These are phyloP conservation scores for Zophobas atratus DNA, from an alignment of 1,140 invertebrate genomes.

Conservation along the genomic window DNA sequence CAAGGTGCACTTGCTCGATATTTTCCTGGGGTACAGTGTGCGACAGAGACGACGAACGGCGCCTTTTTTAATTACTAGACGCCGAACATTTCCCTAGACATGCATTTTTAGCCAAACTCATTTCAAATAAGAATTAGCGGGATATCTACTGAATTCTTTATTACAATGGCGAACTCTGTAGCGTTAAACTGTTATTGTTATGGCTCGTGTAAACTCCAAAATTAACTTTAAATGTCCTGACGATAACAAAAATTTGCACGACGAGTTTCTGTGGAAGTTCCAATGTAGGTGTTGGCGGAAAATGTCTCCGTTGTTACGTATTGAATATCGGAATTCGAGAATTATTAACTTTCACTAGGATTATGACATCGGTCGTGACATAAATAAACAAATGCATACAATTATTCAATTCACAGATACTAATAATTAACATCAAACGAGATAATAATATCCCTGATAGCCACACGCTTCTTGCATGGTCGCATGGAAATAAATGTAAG, in stretches of 20 bases:
- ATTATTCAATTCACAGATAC: neutral
- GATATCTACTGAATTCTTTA: conserved; percentile 55
- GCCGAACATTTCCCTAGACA: conserved; percentile 58
- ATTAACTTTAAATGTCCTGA: conserved; percentile 49
- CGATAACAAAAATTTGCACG: conserved; percentile 17
- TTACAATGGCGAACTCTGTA: conserved; percentile 37
- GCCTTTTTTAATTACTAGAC: conserved; percentile 60
- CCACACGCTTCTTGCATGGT: too few species aligned
- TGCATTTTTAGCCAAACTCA: conserved; percentile 59
- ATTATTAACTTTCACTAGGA: conserved; percentile 25
- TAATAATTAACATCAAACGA: neutral
- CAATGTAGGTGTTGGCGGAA: too few species aligned
- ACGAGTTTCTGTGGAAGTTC: neutral
- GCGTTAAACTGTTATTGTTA: conserved; percentile 57
- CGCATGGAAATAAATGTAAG: too few species aligned
- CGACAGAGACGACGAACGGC: conserved; percentile 48
- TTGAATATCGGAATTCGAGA: neutral
- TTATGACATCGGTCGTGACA: conserved; percentile 23
- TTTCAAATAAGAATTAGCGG: conserved; percentile 59
- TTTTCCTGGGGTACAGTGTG: conserved; percentile 14
- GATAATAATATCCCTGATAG: too few species aligned
- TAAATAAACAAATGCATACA: neutral
- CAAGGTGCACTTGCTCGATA: conserved; percentile 10
- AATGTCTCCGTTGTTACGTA: neutral
- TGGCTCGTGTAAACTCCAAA: conserved; percentile 47